Evolutionary conservation across 1,140 invertebrate species (phyloP).

Genomic region (Hylyphantes graminicola): DNA sequence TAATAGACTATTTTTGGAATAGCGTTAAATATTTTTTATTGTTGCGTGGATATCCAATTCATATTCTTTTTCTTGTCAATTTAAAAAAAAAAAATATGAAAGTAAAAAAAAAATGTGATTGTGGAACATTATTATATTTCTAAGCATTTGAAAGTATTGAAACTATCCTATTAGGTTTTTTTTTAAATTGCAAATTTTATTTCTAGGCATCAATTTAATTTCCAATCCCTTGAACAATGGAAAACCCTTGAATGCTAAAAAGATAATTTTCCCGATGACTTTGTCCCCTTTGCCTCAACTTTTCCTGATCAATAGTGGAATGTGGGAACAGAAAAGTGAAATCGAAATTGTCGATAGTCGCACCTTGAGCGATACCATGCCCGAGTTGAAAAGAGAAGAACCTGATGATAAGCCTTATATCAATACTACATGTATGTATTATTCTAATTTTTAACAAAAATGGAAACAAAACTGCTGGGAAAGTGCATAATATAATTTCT

Average conservation of each 20-base stretch:
- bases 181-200: background rate
- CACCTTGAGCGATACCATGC: constrained; percentile 3
- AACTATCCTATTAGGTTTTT: too few relatives aligned
- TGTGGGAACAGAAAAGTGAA: constrained; percentile 35
- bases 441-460: background rate
- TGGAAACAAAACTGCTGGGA: too few relatives aligned
- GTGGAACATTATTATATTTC: too few relatives aligned
- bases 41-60: too few relatives aligned
- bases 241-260: constrained; percentile 21
- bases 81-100: too few relatives aligned
- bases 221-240: constrained; percentile 11
- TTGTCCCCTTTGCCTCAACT: constrained; percentile 33
- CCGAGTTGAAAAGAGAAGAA: constrained; percentile 36
- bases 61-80: too few relatives aligned
- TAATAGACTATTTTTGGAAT: too few relatives aligned
- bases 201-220: constrained; percentile 30
- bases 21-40: too few relatives aligned
- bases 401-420: background rate
- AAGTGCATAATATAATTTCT: too few relatives aligned
- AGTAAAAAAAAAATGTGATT: too few relatives aligned
- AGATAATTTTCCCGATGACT: constrained; percentile 37
- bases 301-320: constrained; percentile 48
- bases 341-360: constrained; percentile 39
- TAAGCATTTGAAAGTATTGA: too few relatives aligned
- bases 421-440: background rate